Percentiles rank a stretch among this genome's conserved stretches.
These are phyloP conservation scores for Drosophila baimaii DNA, from an alignment of 1,140 invertebrate species.

Conservation along the genomic window DNA sequence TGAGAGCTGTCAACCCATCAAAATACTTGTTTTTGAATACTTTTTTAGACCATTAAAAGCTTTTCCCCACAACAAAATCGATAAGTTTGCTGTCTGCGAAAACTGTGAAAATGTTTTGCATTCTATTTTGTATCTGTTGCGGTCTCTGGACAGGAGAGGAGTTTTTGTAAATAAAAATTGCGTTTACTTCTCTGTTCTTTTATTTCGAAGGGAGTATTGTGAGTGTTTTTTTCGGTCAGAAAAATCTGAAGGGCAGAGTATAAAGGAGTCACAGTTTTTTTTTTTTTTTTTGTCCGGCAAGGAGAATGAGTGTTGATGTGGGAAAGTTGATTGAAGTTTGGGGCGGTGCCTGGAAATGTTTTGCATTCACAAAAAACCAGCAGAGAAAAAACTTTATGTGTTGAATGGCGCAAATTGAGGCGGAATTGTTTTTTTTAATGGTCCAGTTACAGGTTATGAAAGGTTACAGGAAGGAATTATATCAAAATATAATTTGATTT, in stretches of 20 bases:
- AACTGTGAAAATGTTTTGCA: constrained; percentile 45
- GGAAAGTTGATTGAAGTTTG: constrained; percentile 28
- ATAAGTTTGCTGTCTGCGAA: constrained; percentile 36
- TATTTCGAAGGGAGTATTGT: constrained; percentile 9
- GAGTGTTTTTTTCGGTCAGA: constrained; percentile 23
- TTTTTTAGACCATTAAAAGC: constrained; percentile 73
- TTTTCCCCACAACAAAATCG: constrained; percentile 63
- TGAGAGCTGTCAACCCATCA: constrained; percentile 46
- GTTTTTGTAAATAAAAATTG: constrained; percentile 46
- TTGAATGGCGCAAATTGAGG: constrained; percentile 18
- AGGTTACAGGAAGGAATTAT: neutral
- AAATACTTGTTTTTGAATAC: constrained; percentile 4
- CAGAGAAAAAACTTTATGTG: constrained; percentile 7
- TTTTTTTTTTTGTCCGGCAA: constrained; percentile 12
- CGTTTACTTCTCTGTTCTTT: neutral
- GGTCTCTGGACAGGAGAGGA: constrained; percentile 17
- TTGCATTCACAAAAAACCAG: constrained; percentile 23
- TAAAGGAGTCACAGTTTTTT: constrained; percentile 14
- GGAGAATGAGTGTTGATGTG: neutral
- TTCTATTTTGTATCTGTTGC: constrained; percentile 23
- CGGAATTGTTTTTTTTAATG: constrained; percentile 23
- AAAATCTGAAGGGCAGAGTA: constrained; percentile 8
- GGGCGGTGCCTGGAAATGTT: constrained; percentile 20
- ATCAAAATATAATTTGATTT: neutral
- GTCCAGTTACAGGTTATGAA: constrained; percentile 11